Evolutionary conservation across 1,140 invertebrate species (phyloP).

Genomic region (Cotesia typhae): DNA sequence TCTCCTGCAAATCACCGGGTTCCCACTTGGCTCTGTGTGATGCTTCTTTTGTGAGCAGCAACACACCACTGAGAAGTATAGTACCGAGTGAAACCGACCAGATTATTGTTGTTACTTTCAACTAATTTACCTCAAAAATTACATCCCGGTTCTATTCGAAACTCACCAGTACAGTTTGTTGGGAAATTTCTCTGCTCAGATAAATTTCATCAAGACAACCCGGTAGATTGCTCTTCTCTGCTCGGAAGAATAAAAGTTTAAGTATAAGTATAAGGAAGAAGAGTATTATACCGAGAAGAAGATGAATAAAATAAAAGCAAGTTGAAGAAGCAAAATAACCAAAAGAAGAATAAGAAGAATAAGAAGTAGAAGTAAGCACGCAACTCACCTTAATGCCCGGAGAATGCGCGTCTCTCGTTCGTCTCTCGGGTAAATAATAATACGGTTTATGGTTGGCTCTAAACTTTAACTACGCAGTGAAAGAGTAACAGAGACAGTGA

Average conservation of each 20-base stretch:
- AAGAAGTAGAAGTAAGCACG: conserved; percentile 35
- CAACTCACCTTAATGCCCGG: conserved; percentile 40
- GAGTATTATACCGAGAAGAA: too few species aligned
- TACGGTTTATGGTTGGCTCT: conserved; percentile 1
- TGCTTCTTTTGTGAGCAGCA: background rate
- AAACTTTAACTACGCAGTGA: background rate
- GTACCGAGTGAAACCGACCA: conserved; percentile 9
- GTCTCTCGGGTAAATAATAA: conserved; percentile 24
- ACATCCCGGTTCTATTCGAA: too few species aligned
- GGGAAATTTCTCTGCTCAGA: background rate
- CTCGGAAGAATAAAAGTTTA: conserved; percentile 13
- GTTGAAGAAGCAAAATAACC: conserved; percentile 9
- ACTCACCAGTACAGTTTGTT: background rate
- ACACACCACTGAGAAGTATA: background rate
- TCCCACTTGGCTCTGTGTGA: conserved; percentile 38
- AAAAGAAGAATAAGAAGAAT: conserved; percentile 21
- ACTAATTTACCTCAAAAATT: too few species aligned
- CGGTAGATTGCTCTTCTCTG: conserved; percentile 24
- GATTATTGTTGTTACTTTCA: too few species aligned
- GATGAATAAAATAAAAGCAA: background rate
- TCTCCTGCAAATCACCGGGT: conserved; percentile 45
- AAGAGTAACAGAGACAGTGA: background rate
- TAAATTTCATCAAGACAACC: conserved; percentile 17
- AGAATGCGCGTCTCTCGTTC: conserved; percentile 39
- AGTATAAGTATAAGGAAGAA: conserved; percentile 11